A percentile compares a stretch with the other conserved stretches of the same genome.
Evolutionary conservation across 1,140 invertebrate genomes (phyloP).

Genomic region (Drosophila parabipectinata): DNA sequence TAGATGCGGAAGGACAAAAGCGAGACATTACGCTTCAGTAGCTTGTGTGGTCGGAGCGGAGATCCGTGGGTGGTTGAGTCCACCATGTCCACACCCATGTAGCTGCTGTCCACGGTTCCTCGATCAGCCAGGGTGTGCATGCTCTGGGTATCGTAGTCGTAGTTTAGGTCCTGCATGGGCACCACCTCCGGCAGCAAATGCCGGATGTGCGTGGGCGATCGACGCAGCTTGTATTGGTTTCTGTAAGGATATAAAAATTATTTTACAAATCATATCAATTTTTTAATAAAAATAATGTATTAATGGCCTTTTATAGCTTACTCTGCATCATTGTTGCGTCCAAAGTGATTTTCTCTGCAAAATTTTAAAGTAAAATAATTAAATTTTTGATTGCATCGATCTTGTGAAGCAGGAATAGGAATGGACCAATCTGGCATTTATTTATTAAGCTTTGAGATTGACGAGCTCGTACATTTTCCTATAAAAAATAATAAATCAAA

Average conservation of each 20-base stretch:
- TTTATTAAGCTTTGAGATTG: background rate
- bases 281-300: background rate
- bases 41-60: conserved; percentile 58
- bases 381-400: background rate
- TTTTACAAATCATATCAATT: too few species aligned
- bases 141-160: conserved; percentile 79
- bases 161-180: conserved; percentile 85
- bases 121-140: conserved; percentile 66
- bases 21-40: conserved; percentile 82
- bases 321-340: conserved; percentile 43
- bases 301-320: conserved; percentile 13
- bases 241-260: conserved; percentile 30
- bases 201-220: conserved; percentile 89
- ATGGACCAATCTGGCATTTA: background rate
- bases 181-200: conserved; percentile 89
- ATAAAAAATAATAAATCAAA: background rate
- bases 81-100: conserved; percentile 64
- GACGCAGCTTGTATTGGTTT: conserved; percentile 88
- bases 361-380: conserved; percentile 4
- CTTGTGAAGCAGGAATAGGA: background rate
- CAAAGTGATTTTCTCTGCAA: conserved; percentile 33
- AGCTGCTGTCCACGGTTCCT: conserved; percentile 65
- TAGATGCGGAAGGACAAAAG: conserved; percentile 82
- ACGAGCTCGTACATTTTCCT: background rate
- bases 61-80: conserved; percentile 57